phyloP scores from a whole-genome alignment of 2,113 vertebrate genomes.

The Tiliqua scincoides region DNA sequence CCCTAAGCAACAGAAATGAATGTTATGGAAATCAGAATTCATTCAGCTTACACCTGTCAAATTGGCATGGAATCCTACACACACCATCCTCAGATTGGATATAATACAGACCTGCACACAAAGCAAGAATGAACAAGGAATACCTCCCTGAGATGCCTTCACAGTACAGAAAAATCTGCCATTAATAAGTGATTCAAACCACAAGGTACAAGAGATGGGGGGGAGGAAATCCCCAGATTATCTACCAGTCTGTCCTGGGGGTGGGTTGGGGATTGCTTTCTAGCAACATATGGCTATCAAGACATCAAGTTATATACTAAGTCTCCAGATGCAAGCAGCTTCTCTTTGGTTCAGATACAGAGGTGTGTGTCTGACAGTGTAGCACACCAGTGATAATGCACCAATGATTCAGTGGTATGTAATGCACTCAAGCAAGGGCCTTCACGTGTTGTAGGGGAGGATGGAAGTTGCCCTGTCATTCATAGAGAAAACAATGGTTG shows the following conservation, averaged over 20 bases:
- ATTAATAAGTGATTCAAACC: no score
- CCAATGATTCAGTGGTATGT: no score
- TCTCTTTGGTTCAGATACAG: no score
- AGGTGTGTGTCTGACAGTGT: no score
- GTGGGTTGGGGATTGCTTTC: not conserved
- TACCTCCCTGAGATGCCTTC: not conserved
- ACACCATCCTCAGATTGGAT: not conserved
- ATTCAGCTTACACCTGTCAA: not conserved
- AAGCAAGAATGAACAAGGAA: not conserved
- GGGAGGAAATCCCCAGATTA: no score
- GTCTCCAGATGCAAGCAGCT: not conserved
- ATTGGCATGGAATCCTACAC: not conserved
- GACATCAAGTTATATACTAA: not conserved
- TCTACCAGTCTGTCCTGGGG: not conserved
- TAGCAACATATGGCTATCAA: no score
- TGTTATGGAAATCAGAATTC: not conserved
- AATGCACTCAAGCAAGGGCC: no score
- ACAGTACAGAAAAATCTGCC: no score
- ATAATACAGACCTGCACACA: not conserved
- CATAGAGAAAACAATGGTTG: no score
- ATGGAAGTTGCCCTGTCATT: no score
- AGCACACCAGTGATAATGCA: no score
- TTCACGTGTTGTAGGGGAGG: no score
- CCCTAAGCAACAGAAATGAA: constrained; percentile 24
- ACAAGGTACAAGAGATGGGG: not conserved